phyloP scores from a whole-genome alignment of 2,113 vertebrate genomes.

The Phocoena sinus region DNA sequence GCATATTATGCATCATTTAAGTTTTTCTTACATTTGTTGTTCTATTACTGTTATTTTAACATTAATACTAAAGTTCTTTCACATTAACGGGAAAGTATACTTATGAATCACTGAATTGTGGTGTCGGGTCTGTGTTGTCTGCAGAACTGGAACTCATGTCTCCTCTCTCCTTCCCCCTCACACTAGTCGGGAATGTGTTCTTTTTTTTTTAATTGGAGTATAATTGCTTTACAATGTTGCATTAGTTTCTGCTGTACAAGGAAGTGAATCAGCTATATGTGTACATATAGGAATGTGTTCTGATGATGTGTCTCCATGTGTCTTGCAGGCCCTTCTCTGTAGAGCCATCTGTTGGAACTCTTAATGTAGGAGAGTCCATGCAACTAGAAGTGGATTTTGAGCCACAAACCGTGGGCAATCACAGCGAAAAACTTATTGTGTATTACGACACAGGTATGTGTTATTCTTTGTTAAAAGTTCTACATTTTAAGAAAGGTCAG shows the following conservation, averaged over 20 bases:
- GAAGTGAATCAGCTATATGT: too few species aligned
- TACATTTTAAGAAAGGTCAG: background rate
- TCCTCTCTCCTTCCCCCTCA: background rate
- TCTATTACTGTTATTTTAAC: background rate
- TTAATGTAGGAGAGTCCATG: conserved; percentile 80
- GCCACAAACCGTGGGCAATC: conserved; percentile 80
- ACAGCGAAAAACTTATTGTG: conserved; percentile 80
- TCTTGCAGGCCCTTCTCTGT: conserved; percentile 89
- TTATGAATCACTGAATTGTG: background rate
- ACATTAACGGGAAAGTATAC: background rate
- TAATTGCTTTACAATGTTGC: too few species aligned
- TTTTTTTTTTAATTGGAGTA: background rate
- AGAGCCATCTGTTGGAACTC: conserved; percentile 77
- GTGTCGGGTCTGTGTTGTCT: background rate
- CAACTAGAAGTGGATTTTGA: conserved; percentile 87
- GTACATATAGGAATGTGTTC: background rate
- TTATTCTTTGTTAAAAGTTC: background rate
- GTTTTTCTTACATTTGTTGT: background rate
- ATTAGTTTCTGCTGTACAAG: too few species aligned
- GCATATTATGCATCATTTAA: background rate
- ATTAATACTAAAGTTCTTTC: background rate
- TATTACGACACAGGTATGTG: conserved; percentile 85
- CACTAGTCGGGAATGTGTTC: background rate
- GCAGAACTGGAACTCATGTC: background rate
- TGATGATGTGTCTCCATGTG: background rate